Evolutionary conservation across 2,113 vertebrate species (phyloP), one percentile per base, ranked within the genome.

Genomic region (Calidris pygmaea): DNA sequence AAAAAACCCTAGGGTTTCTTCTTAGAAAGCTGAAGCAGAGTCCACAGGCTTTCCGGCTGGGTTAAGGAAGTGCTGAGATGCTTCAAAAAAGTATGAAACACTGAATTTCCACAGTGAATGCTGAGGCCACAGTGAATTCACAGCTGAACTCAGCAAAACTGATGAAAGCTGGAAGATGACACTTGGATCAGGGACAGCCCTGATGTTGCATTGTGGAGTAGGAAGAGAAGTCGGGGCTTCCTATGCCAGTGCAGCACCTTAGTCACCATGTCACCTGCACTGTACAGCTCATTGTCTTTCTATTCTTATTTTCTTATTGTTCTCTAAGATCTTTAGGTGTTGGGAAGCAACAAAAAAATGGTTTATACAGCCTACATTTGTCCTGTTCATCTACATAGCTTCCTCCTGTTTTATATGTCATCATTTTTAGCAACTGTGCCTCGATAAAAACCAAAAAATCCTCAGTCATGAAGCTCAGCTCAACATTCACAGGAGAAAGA

Each of bases 191-290:
- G 19, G 14, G 8, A 13, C 6, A 71, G 37, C 24, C 23, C 60
- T 52, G 63, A 58, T 27, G 12, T 9, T 1, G 1, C 3, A 5
- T 13, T 0, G 1, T 2, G 12, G 68, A 86, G 59, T 1, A 2
- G n/a, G 21, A 77, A 86, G 32, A 68, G 47, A 87, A 78, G 8
- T 32, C 14, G 7, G 5, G 18, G 12, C 39, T 82, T 48, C 39
- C 29, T 3, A 1, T 39, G 7, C 17, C 72, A 80, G 30, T 24
- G 27, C 21, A 58, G 19, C 19, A 26, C 12, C 19, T 91, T 80
- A 41, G 62, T 62, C 72, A 66, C 5, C 14, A 32, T 2, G 5
- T 53, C 23, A 43, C 24, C 26, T 1, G 0, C 41, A 53, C 29
- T 60, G 2, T 17, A 45, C 1, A 1, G 30, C 7, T 91, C 7